Evolutionary conservation across 2,113 vertebrate genomes (phyloP).

Genomic region (Coturnix japonica): DNA sequence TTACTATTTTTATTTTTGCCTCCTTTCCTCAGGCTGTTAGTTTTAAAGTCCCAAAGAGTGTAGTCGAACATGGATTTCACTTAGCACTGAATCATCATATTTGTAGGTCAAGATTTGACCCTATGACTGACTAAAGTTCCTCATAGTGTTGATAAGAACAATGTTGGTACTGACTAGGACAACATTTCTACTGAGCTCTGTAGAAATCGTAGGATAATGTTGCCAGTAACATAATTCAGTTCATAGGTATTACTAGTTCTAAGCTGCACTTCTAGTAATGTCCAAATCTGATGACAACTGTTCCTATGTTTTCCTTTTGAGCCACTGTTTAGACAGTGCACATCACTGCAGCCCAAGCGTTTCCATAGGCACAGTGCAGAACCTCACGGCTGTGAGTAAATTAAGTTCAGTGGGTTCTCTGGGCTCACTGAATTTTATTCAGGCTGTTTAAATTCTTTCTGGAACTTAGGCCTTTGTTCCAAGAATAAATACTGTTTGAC

Average conservation of each 20-base stretch:
- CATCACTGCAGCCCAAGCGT: neutral
- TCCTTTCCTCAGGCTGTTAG: neutral
- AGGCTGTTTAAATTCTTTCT: neutral
- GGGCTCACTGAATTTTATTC: neutral
- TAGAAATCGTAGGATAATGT: neutral
- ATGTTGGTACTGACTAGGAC: neutral
- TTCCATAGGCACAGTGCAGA: neutral
- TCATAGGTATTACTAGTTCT: neutral
- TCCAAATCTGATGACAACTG: neutral
- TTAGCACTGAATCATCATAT: neutral
- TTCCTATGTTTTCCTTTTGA: neutral
- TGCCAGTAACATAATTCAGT: neutral
- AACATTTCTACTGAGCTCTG: neutral
- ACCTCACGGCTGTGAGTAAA: neutral
- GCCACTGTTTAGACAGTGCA: neutral
- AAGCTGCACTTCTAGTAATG: neutral
- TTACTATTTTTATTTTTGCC: neutral
- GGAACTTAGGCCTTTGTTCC: neutral
- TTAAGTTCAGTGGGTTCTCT: neutral
- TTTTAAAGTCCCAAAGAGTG: constrained; percentile 10
- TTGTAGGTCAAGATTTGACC: neutral
- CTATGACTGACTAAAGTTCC: neutral
- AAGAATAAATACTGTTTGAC: neutral
- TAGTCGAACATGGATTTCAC: neutral
- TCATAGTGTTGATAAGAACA: neutral